These are phyloP conservation scores for Tupaia chinensis DNA, from an alignment of 2,113 vertebrate species.

Conservation along the genomic window DNA sequence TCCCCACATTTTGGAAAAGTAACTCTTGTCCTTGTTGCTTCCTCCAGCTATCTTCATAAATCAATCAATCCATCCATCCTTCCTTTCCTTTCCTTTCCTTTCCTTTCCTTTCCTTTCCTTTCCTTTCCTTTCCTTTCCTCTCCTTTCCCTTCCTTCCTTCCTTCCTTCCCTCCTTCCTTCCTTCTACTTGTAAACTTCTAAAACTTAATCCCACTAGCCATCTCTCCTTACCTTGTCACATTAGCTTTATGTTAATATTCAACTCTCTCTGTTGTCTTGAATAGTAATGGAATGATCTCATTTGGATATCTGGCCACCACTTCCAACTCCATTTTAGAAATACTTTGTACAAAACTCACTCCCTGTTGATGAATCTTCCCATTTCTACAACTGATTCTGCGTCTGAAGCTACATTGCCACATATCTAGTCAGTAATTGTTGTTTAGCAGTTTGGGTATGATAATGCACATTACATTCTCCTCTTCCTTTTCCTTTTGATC, in stretches of 20 bases:
- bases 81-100: no score
- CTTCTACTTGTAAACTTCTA: neutral
- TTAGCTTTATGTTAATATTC: neutral
- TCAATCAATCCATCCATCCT: no score
- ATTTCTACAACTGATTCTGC: neutral
- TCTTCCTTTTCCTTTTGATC: neutral
- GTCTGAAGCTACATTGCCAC: neutral
- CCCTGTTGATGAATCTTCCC: neutral
- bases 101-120: no score
- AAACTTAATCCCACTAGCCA: neutral
- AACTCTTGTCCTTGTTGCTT: neutral
- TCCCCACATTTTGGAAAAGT: neutral
- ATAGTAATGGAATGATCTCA: neutral
- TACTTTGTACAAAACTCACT: neutral
- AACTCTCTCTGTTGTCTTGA: constrained; percentile 1
- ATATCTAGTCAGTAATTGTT: neutral
- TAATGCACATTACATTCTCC: neutral
- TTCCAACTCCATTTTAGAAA: constrained; percentile 8
- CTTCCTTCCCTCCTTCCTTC: neutral
- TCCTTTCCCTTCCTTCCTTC: no score
- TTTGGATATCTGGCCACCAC: neutral
- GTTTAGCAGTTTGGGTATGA: neutral
- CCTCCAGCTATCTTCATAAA: neutral
- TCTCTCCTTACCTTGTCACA: neutral
- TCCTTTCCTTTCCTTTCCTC: no score